phyloP scores from a whole-genome alignment of 2,888 invertebrate genomes.

The Dasysyrphus tricinctus region DNA sequence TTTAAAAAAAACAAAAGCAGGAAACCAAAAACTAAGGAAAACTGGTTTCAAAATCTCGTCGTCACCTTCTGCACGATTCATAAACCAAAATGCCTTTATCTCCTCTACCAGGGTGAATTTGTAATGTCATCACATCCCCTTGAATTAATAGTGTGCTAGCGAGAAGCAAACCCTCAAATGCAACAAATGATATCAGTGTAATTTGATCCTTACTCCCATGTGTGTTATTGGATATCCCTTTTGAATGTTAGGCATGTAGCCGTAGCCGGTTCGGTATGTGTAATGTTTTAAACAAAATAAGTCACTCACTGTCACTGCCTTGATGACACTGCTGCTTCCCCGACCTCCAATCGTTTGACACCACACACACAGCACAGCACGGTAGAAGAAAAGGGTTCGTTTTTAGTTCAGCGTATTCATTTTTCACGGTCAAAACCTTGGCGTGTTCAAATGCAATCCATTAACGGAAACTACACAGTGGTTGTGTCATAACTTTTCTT shows the following conservation, averaged over 20 bases:
- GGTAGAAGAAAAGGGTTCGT: constrained; percentile 20
- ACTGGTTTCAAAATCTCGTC: constrained; percentile 49
- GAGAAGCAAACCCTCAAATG: constrained; percentile 39
- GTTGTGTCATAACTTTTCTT: constrained; percentile 57
- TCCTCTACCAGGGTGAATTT: constrained; percentile 39
- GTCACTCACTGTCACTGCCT: constrained; percentile 40
- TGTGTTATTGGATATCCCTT: constrained; percentile 61
- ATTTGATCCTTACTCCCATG: constrained; percentile 52
- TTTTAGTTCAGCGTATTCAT: constrained; percentile 21
- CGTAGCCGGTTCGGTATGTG: constrained; percentile 7
- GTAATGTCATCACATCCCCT: constrained; percentile 47
- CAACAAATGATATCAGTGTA: constrained; percentile 59
- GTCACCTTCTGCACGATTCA: constrained; percentile 43
- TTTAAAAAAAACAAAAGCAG: constrained; percentile 24
- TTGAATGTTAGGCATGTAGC: constrained; percentile 15
- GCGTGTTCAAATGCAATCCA: constrained; percentile 65
- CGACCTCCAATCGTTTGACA: constrained; percentile 6
- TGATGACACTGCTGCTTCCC: constrained; percentile 34
- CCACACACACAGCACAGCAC: background rate
- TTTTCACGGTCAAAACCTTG: constrained; percentile 66
- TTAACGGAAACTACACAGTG: constrained; percentile 30
- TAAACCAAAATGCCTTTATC: constrained; percentile 12
- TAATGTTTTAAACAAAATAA: constrained; percentile 44
- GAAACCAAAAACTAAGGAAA: constrained; percentile 32
- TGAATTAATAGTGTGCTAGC: background rate